phyloP scores from a whole-genome alignment of 2,113 vertebrate genomes.

The Apodemus speciosus region DNA sequence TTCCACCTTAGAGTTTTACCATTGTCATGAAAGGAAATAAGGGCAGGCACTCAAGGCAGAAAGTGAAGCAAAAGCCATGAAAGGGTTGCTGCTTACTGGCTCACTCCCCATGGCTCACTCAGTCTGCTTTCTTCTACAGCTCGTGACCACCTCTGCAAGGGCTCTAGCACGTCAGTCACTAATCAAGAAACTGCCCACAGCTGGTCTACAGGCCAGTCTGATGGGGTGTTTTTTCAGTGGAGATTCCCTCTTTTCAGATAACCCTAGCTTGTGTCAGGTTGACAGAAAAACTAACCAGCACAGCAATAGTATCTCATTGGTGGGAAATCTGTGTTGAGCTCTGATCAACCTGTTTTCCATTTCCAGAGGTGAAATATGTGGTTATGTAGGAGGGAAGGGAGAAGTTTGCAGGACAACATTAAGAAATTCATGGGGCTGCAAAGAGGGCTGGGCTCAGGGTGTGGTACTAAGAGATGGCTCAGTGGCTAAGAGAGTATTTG shows the following conservation, averaged over 20 bases:
- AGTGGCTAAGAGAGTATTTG: neutral
- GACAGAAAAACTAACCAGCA: neutral
- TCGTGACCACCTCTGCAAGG: neutral
- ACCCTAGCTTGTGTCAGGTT: neutral
- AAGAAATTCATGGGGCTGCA: neutral
- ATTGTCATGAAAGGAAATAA: neutral
- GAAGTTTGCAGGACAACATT: neutral
- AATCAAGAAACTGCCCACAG: neutral
- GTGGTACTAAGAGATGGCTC: neutral
- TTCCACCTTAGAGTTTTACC: neutral
- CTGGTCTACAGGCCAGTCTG: neutral
- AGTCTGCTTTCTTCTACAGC: neutral
- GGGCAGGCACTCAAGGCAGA: neutral
- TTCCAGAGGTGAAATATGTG: neutral
- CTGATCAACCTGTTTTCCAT: neutral
- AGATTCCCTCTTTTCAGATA: neutral
- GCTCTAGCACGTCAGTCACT: neutral
- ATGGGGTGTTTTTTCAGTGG: neutral
- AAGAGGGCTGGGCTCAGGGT: neutral
- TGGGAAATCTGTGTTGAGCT: neutral
- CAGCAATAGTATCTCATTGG: neutral
- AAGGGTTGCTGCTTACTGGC: neutral
- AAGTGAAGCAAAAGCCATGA: neutral
- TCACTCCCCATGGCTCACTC: neutral
- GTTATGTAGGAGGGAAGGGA: neutral